phyloP scores from a whole-genome alignment of 64 coral and sea anemone genomes.

The Montipora sp. region DNA sequence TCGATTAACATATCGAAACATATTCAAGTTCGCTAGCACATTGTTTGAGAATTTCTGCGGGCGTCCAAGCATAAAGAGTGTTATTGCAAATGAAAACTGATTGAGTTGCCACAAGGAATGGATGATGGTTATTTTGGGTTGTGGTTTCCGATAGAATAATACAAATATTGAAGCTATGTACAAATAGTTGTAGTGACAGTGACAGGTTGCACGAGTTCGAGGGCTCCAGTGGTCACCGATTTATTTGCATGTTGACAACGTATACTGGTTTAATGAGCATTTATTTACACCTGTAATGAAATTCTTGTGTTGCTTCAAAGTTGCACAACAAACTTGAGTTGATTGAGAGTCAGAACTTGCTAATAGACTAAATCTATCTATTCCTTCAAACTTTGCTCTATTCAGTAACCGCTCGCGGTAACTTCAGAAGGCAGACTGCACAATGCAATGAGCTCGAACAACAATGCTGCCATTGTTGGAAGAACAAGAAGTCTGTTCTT shows the following conservation, averaged over 20 bases:
- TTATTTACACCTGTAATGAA: background rate
- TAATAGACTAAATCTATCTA: too few relatives aligned
- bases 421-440: too few relatives aligned
- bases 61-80: slow-evolving; percentile 28
- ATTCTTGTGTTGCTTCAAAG: too few relatives aligned
- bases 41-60: slow-evolving; percentile 50
- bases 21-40: background rate
- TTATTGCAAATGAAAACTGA: background rate
- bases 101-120: background rate
- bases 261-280: background rate
- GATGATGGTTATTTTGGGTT: background rate
- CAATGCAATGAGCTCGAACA: too few relatives aligned
- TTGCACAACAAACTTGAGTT: too few relatives aligned
- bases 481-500: too few relatives aligned
- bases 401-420: too few relatives aligned
- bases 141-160: background rate
- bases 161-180: too few relatives aligned
- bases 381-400: too few relatives aligned
- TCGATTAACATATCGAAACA: background rate
- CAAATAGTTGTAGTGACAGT: background rate
- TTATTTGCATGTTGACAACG: background rate
- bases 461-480: background rate
- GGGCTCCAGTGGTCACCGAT: background rate
- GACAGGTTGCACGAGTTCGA: background rate
- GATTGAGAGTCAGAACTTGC: too few relatives aligned